Conservation (phyloP, 1,140 invertebrate species). For the Bombus huntii region DNA sequence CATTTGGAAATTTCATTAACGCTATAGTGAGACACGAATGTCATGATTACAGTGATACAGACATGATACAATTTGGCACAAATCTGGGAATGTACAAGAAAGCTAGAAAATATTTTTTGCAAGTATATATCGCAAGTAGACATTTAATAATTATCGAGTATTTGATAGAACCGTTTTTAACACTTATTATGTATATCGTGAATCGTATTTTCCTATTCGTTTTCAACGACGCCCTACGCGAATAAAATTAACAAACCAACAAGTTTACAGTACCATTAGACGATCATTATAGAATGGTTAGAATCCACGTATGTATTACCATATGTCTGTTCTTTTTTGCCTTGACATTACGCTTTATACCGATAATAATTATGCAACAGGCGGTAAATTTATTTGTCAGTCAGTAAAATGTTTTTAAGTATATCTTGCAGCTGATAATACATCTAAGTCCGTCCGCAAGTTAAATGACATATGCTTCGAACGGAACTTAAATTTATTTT, state of each 20-base stretch:
- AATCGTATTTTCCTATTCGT: not conserved
- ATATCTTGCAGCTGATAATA: no score
- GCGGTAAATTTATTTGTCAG: not conserved
- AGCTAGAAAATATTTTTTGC: not conserved
- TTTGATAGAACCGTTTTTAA: not conserved
- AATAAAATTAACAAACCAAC: conserved; percentile 22
- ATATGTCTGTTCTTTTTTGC: not conserved
- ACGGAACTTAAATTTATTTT: not conserved
- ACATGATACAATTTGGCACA: not conserved
- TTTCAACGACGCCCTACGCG: not conserved
- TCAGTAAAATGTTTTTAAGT: not conserved
- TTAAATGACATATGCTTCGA: not conserved
- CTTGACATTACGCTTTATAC: not conserved
- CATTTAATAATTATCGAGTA: no score
- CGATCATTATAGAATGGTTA: not conserved
- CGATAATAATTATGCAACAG: not conserved
- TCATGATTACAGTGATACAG: not conserved
- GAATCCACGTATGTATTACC: not conserved
- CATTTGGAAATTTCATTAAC: not conserved
- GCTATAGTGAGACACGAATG: not conserved
- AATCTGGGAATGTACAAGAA: not conserved
- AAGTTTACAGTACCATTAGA: not conserved
- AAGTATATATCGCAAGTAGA: not conserved
- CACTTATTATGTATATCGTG: not conserved
- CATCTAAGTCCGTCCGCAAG: not conserved